Evolutionary conservation across 2,888 invertebrate species (phyloP), one percentile per base, ranked within the genome.

Genomic region (Prosapia bicincta): DNA sequence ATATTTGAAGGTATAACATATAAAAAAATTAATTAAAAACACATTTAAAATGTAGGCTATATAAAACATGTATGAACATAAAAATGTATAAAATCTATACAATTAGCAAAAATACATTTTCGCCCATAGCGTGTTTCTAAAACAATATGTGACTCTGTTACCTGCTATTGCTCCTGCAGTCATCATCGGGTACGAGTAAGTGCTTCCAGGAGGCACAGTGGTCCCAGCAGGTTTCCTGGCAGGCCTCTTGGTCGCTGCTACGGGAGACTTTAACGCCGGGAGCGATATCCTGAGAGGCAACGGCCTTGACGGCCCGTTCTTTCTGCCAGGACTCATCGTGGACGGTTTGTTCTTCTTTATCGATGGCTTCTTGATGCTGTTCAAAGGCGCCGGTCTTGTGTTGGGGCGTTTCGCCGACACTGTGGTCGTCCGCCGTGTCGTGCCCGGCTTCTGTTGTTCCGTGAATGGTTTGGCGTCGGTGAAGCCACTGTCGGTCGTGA

Each of bases 321-420:
- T 54, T 9, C 54, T 69, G 25, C 26, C 69, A 10, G 28, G 28
- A n/a, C 69, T 69, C 26, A 69, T 15, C 10, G 74, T 54, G 2
- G 65, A 32, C 3, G 74, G 74, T 28, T 69, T 69, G 25, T 25
- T 26, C 43, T 71, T 71, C 54, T 54, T 54, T 3, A 20, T 20
- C 10, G 74, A 69, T 43, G 25, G 38, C n/a, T 54, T 26, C 28
- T 54, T 43, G 15, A 74, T 74, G 7, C 69, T 74, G 43, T 74
- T 74, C 15, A 5, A 13, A 5, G 66, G 23, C n/a, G 73, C 73
- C 0, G 73, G 73, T 54, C 43, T 73, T 23, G 38, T 68, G 7
- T 68, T 38, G 3, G 73, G 73, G 13, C 73, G 25, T n/a, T 73
- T 67, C 24, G 68, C 26, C n/a, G 26, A 68, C 24, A 38, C 68